Percentiles rank a stretch among this genome's conserved stretches.
Evolutionary conservation across 1,140 invertebrate species (phyloP).

Genomic region (Bathynomus jamesi): DNA sequence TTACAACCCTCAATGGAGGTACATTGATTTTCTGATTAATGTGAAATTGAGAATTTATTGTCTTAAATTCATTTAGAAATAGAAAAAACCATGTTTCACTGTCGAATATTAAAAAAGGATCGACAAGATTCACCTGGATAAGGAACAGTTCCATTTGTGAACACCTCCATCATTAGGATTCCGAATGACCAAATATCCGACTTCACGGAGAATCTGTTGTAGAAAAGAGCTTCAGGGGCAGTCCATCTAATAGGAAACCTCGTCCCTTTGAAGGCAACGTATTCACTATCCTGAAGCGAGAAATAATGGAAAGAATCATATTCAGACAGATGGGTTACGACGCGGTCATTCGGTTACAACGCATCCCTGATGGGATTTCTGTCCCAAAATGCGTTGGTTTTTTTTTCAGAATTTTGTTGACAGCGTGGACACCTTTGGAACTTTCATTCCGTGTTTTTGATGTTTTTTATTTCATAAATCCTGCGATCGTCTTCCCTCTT

Average conservation of each 20-base stretch:
- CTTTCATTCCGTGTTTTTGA: too few relatives aligned
- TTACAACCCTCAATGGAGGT: background rate
- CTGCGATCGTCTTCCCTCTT: too few relatives aligned
- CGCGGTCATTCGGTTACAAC: too few relatives aligned
- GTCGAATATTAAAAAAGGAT: constrained; percentile 26
- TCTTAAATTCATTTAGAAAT: background rate
- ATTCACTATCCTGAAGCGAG: too few relatives aligned
- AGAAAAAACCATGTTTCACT: background rate
- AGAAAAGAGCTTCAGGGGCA: constrained; percentile 5
- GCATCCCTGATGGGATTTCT: too few relatives aligned
- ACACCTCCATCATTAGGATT: constrained; percentile 10
- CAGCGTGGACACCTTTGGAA: too few relatives aligned
- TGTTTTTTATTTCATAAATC: too few relatives aligned
- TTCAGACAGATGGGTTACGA: too few relatives aligned
- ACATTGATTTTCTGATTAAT: background rate
- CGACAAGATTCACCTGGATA: constrained; percentile 9
- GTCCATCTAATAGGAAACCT: constrained; percentile 16
- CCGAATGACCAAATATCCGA: constrained; percentile 16
- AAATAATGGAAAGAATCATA: too few relatives aligned
- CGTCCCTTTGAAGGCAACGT: too few relatives aligned
- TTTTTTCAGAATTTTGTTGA: too few relatives aligned
- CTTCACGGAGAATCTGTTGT: constrained; percentile 9
- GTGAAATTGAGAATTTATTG: background rate
- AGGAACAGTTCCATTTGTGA: constrained; percentile 4
- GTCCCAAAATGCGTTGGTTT: too few relatives aligned